Conservation (phyloP, 1,140 invertebrate genomes). For the Drosophila athabasca region DNA sequence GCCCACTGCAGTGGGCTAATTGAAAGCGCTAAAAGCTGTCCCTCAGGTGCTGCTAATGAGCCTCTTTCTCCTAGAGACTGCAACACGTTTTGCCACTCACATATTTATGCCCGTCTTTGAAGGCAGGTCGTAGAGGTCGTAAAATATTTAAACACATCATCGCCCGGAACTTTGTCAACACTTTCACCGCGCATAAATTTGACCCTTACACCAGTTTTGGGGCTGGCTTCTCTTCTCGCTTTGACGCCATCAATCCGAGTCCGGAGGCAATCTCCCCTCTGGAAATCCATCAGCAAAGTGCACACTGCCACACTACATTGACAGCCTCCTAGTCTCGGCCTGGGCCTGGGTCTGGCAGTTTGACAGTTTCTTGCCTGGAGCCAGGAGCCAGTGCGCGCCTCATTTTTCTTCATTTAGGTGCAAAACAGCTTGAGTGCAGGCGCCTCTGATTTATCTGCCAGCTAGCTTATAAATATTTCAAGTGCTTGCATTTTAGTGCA, state of each 20-base stretch:
- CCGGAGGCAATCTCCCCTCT: slow-evolving; percentile 4
- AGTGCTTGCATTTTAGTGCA: slow-evolving; percentile 78
- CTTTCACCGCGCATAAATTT: slow-evolving; percentile 68
- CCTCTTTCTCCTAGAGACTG: slow-evolving; percentile 13
- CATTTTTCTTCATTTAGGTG: slow-evolving; percentile 76
- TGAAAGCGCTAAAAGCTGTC: slow-evolving; percentile 48
- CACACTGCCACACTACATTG: slow-evolving; percentile 43
- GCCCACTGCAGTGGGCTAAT: background rate
- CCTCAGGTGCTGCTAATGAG: slow-evolving; percentile 29
- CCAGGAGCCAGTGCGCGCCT: slow-evolving; percentile 25
- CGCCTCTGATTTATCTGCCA: slow-evolving; percentile 70
- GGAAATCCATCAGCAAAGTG: slow-evolving; percentile 70
- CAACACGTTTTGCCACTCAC: slow-evolving; percentile 76
- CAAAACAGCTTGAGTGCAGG: slow-evolving; percentile 54
- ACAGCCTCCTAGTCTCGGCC: slow-evolving; percentile 11
- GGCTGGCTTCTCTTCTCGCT: slow-evolving; percentile 10
- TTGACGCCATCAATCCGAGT: slow-evolving; percentile 62
- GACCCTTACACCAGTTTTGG: slow-evolving; percentile 61
- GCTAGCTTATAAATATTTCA: slow-evolving; percentile 78
- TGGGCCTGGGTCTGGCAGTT: slow-evolving; percentile 40
- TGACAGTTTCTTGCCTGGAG: slow-evolving; percentile 54
- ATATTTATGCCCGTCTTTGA: slow-evolving; percentile 63
- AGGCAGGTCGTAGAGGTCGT: slow-evolving; percentile 34
- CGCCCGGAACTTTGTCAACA: slow-evolving; percentile 71
- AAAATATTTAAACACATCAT: slow-evolving; percentile 76